Evolutionary conservation across 2,113 vertebrate genomes (phyloP).

Genomic region (Pao palembangensis): DNA sequence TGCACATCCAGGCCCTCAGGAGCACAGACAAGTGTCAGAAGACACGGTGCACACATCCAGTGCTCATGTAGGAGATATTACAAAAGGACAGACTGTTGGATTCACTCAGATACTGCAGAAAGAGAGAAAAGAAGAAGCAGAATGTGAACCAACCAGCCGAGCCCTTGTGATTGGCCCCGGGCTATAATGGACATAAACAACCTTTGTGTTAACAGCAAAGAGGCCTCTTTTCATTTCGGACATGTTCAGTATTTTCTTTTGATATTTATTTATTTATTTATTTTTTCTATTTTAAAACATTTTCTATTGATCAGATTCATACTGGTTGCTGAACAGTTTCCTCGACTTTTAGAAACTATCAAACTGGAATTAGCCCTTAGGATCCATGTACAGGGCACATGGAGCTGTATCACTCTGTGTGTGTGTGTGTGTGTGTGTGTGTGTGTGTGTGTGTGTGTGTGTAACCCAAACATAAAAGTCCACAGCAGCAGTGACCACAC

Average conservation of each 20-base stretch:
- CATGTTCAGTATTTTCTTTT: too few species aligned
- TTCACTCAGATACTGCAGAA: neutral
- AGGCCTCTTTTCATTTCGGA: too few species aligned
- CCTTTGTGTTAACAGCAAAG: conserved; percentile 26
- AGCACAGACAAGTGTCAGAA: too few species aligned
- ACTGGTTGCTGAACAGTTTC: too few species aligned
- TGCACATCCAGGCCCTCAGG: too few species aligned
- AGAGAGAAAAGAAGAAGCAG: neutral
- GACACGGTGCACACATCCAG: neutral
- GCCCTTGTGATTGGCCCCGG: conserved; percentile 50
- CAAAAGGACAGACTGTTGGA: neutral
- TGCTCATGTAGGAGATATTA: too few species aligned
- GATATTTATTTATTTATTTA: neutral
- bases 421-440: conserved; percentile 26
- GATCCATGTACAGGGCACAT: conserved; percentile 5
- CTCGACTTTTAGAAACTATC: too few species aligned
- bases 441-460: conserved; percentile 25
- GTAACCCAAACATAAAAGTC: conserved; percentile 12
- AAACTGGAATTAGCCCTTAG: neutral
- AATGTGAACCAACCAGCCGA: conserved; percentile 6
- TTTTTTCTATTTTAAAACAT: neutral
- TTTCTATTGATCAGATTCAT: too few species aligned
- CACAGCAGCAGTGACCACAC: conserved; percentile 33
- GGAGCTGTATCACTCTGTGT: conserved; percentile 15
- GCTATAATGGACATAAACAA: conserved; percentile 50